Percentiles rank a stretch among this genome's conserved stretches.
Conservation (phyloP, 2,888 invertebrate genomes). For the Nysson spinosus region DNA sequence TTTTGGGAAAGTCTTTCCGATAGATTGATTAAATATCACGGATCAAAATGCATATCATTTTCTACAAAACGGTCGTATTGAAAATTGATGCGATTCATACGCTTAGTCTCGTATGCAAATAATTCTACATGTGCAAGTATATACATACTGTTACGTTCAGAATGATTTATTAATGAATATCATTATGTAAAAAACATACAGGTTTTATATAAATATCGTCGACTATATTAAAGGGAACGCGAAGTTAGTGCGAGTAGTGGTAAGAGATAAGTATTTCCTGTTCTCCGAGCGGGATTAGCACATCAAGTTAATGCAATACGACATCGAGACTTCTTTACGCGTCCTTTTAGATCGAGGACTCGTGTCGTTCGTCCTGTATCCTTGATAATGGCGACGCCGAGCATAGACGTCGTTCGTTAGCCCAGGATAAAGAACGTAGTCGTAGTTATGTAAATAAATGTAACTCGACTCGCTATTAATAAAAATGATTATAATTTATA, state of each 20-base stretch:
- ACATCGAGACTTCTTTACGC: conserved; percentile 37
- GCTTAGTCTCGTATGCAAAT: too few species aligned
- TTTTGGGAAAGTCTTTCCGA: too few species aligned
- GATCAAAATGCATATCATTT: too few species aligned
- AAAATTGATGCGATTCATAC: too few species aligned
- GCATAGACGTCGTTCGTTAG: conserved; percentile 17
- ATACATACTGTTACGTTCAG: background rate
- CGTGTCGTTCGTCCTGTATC: conserved; percentile 2
- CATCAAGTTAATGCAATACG: conserved; percentile 56
- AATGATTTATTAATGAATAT: conserved; percentile 27
- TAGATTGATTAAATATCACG: too few species aligned
- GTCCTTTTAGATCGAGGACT: conserved; percentile 6
- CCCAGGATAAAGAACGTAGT: conserved; percentile 2
- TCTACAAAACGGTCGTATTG: too few species aligned
- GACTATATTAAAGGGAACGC: conserved; percentile 34
- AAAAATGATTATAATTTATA: conserved; percentile 47
- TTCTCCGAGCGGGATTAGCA: conserved; percentile 38
- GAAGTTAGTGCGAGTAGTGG: conserved; percentile 11
- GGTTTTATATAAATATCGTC: conserved; percentile 22
- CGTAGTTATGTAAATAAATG: conserved; percentile 42
- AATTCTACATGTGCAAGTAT: too few species aligned
- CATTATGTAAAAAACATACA: conserved; percentile 16
- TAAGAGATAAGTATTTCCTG: conserved; percentile 32
- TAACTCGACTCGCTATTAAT: conserved; percentile 23
- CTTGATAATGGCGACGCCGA: conserved; percentile 18